Conservation (phyloP, 2,888 invertebrate species). For the Aphidius colemani region DNA sequence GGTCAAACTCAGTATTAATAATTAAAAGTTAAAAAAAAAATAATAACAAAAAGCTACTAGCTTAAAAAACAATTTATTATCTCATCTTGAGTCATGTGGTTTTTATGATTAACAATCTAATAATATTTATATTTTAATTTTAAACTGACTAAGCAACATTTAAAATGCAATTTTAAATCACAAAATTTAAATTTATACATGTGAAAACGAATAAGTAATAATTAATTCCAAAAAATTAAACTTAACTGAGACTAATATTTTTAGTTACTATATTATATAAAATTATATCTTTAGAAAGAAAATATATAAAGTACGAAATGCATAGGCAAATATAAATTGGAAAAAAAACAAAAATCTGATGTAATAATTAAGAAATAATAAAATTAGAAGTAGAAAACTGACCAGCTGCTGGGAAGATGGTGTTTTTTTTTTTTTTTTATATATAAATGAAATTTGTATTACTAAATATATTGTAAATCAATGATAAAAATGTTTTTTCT, state of each 20-base stretch:
- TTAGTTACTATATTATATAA: no score
- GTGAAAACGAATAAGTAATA: no score
- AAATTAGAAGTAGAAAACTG: no score
- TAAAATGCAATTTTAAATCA: no score
- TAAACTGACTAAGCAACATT: not conserved
- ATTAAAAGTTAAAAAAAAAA: no score
- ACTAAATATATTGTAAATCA: not conserved
- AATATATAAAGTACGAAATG: no score
- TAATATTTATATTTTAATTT: not conserved
- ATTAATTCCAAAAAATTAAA: no score
- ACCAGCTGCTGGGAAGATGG: conserved; percentile 25
- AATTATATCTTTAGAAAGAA: no score
- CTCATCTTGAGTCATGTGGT: not conserved
- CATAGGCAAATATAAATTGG: no score
- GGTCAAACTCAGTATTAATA: conserved; percentile 1
- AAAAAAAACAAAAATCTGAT: not conserved
- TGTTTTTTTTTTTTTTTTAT: conserved; percentile 15
- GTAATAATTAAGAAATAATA: conserved; percentile 8
- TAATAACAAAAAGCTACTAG: no score
- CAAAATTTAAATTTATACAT: no score
- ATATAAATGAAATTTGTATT: not conserved
- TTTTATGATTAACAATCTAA: not conserved
- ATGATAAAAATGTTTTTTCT: conserved; percentile 30
- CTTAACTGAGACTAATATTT: no score
- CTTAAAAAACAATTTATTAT: not conserved